These are phyloP conservation scores for Gambusia affinis DNA, from an alignment of 2,113 vertebrate species.

Conservation along the genomic window DNA sequence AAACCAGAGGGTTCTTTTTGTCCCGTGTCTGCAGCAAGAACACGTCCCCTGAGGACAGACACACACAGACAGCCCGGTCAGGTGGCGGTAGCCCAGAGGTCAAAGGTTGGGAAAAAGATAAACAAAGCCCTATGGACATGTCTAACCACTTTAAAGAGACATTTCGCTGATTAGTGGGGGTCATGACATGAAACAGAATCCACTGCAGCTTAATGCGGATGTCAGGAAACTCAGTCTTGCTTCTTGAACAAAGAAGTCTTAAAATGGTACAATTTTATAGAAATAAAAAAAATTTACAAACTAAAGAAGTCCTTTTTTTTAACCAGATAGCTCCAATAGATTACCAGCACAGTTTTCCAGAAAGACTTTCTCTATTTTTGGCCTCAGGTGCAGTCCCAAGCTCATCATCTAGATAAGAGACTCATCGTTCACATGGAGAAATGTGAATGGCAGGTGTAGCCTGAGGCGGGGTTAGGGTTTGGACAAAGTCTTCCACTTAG, in stretches of 20 bases:
- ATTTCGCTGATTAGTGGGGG: constrained; percentile 34
- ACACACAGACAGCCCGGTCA: constrained; percentile 59
- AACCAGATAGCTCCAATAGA: not conserved
- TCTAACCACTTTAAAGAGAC: constrained; percentile 43
- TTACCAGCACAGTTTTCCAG: constrained; percentile 1
- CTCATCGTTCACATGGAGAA: constrained; percentile 12
- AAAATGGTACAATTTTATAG: not conserved
- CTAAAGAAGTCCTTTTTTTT: not conserved
- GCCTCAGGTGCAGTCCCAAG: constrained; percentile 23
- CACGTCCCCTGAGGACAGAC: constrained; percentile 85
- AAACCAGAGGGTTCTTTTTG: constrained; percentile 91
- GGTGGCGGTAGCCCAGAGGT: constrained; percentile 50
- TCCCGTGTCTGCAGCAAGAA: constrained; percentile 92
- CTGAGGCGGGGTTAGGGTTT: constrained; percentile 12
- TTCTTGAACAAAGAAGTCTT: too few relatives aligned
- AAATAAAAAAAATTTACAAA: not conserved
- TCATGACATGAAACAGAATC: constrained; percentile 25
- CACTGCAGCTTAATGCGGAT: not conserved
- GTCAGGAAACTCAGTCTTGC: not conserved
- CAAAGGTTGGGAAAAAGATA: constrained; percentile 65
- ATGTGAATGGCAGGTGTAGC: constrained; percentile 30
- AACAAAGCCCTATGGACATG: constrained; percentile 55
- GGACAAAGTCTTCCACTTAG: constrained; percentile 10
- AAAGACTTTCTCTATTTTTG: not conserved
- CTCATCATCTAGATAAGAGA: constrained; percentile 19